Percentiles rank a stretch among this genome's conserved stretches.
Evolutionary conservation across 1,140 invertebrate species (phyloP).

Genomic region (Palaemon carinicauda): DNA sequence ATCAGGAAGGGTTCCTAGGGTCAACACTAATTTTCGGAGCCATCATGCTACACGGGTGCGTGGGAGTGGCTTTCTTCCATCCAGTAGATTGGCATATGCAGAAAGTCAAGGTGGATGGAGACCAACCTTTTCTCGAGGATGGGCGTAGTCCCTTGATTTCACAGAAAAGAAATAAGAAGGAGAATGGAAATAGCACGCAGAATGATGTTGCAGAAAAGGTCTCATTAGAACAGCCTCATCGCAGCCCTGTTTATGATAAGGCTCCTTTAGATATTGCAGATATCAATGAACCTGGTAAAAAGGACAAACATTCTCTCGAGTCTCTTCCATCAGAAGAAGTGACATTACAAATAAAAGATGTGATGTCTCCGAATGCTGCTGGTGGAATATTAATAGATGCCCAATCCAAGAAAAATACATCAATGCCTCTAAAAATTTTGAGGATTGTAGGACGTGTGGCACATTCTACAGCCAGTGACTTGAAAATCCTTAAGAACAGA

Average conservation of each 20-base stretch:
- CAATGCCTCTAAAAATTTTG: background rate
- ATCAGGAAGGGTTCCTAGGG: background rate
- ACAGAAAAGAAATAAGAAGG: background rate
- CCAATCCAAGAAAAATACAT: background rate
- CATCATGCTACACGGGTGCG: conserved; percentile 6
- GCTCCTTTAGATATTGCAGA: too few species aligned
- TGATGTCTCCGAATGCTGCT: background rate
- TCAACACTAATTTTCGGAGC: background rate
- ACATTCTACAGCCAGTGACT: background rate
- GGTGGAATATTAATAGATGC: background rate
- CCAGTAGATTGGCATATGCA: background rate
- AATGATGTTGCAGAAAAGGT: background rate
- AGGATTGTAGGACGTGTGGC: background rate
- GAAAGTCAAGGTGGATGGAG: background rate
- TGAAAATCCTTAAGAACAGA: background rate
- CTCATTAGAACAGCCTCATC: too few species aligned
- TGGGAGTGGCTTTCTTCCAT: background rate
- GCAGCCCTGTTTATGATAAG: too few species aligned
- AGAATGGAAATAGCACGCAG: background rate
- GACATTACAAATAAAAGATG: background rate
- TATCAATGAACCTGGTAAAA: too few species aligned
- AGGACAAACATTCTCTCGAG: too few species aligned
- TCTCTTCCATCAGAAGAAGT: background rate
- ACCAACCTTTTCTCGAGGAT: background rate
- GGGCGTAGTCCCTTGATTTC: background rate